Conservation (phyloP, 2,888 invertebrate genomes). For the Notodonta ziczac region DNA sequence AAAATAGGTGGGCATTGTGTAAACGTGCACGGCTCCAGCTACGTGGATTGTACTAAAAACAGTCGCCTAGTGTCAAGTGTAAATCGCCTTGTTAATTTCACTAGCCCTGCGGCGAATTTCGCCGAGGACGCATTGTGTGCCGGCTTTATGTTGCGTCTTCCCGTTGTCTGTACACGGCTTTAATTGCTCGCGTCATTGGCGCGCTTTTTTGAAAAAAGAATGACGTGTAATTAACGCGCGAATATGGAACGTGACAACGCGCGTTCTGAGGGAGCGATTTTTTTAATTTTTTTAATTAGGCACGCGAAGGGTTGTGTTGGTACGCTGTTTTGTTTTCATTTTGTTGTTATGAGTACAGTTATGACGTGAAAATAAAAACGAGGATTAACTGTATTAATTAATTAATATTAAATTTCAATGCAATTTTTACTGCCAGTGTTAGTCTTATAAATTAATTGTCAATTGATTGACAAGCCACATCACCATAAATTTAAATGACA, state of each 20-base stretch:
- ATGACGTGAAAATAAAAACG: conserved; percentile 2
- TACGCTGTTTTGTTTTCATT: conserved; percentile 41
- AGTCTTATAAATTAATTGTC: too few species aligned
- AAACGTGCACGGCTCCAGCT: conserved; percentile 51
- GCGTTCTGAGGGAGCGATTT: conserved; percentile 78
- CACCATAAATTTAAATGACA: too few species aligned
- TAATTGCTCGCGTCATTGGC: conserved; percentile 84
- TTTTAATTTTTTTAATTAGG: conserved; percentile 81
- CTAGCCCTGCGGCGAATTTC: conserved; percentile 83
- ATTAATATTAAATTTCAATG: too few species aligned
- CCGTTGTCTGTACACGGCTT: conserved; percentile 83
- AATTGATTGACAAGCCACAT: too few species aligned
- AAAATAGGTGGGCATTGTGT: conserved; percentile 54
- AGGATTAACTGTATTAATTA: too few species aligned
- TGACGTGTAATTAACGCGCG: conserved; percentile 85
- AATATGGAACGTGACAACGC: conserved; percentile 84
- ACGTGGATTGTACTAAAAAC: conserved; percentile 76
- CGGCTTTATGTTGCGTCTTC: conserved; percentile 83
- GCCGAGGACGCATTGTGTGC: conserved; percentile 83
- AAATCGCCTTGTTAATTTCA: conserved; percentile 85
- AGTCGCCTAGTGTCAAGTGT: conserved; percentile 81
- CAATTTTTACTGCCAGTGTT: too few species aligned
- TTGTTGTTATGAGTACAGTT: conserved; percentile 33
- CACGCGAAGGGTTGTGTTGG: conserved; percentile 46
- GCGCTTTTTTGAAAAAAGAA: conserved; percentile 83